Base-by-base conservation (phyloP, 2,888 invertebrate genomes). In the Papilio protenor region DNA sequence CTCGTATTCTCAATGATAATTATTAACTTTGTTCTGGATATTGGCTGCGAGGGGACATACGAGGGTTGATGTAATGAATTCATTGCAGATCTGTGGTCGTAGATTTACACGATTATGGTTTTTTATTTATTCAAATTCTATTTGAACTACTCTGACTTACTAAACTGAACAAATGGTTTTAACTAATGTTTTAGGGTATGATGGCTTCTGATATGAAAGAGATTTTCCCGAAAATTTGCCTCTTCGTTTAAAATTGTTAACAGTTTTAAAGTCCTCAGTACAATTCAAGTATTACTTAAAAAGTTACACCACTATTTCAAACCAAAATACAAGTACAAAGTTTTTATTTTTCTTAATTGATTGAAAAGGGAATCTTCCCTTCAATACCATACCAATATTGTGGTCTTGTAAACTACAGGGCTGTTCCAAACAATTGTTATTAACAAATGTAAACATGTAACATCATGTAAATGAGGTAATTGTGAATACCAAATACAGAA, bases 1-100 rank as follows among this genome's bases (percentile, higher is more conserved):
- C 83, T 88, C 84, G 86, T 83, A 84, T 89, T 91, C 87, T 77
- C 71, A 76, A 78, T 78, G 70, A 79, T 93, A 93, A 94, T 94
- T 93, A 92, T 93, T 90, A 88, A 90, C 88, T 92, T 93, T 93
- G 92, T 91, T 79, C 85, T 79, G 79, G 81, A 80, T 78, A 40
- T 78, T 77, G 64, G 40, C 73, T 47, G 66, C 18, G 21, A 45
- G 64, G 77, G 77, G 69, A 16, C 12, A 27, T 45, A 5, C 84
- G 84, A 89, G 89, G 87, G 81, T 78, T 69, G 83, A 81, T 82
- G 82, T 87, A 88, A 87, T 85, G 86, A 87, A 88, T 90, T 91
- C 88, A 83, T 84, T 85, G 66, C 69, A 11, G 52, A 55, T 73
- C 55, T 45, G 21, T 72, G 66, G 66, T 33, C 18, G 18, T 66